Percentiles rank a stretch among this genome's conserved stretches.
Conservation (phyloP, 2,113 vertebrate genomes). For the Callipepla squamata region DNA sequence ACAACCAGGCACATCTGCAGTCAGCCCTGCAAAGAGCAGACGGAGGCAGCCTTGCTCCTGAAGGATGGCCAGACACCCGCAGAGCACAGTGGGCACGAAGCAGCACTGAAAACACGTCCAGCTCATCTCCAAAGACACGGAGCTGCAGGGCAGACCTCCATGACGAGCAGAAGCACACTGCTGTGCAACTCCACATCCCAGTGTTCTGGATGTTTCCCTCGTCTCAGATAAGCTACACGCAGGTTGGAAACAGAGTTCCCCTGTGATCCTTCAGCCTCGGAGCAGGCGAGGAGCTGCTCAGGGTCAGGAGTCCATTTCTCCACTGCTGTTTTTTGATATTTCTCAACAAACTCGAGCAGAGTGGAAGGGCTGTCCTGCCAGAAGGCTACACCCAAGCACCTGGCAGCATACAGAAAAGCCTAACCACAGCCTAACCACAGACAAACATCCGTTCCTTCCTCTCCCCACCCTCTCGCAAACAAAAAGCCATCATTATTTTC, state of each 20-base stretch:
- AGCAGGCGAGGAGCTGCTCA: neutral
- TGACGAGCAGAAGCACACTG: neutral
- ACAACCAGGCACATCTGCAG: neutral
- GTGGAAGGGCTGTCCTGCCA: neutral
- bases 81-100: neutral
- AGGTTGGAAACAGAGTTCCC: neutral
- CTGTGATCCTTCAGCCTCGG: neutral
- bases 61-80: rapidly evolving
- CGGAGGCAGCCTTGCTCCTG: neutral
- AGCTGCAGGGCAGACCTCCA: neutral
- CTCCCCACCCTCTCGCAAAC: neutral
- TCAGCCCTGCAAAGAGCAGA: neutral
- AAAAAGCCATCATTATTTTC: neutral
- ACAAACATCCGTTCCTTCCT: neutral
- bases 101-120: neutral
- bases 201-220: neutral
- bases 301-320: neutral
- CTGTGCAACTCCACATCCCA: neutral
- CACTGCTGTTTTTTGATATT: neutral
- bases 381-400: neutral
- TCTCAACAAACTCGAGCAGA: neutral
- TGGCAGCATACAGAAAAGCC: neutral
- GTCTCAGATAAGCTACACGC: neutral
- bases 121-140: neutral
- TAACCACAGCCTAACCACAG: constrained; percentile 16